phyloP scores from a whole-genome alignment of 2,797 vertebrate genomes.

The Ptychobarbus kaznakovi region DNA sequence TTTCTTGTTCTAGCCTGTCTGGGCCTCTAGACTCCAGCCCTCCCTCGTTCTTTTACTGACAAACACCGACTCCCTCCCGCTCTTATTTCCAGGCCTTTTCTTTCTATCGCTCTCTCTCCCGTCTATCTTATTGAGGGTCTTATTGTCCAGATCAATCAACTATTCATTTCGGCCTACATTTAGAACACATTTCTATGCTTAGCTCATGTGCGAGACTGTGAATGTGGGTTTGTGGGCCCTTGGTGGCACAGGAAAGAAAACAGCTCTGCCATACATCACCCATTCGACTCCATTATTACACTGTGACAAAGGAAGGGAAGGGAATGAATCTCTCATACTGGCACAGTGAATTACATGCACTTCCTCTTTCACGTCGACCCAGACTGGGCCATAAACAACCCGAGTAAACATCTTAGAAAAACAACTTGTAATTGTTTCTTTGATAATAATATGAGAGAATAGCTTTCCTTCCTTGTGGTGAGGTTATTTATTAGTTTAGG shows the following conservation, averaged over 20 bases:
- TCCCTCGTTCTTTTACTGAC: constrained; percentile 44
- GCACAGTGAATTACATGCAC: constrained; percentile 32
- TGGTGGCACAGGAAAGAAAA: constrained; percentile 23
- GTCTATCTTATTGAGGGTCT: constrained; percentile 1
- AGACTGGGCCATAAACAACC: constrained; percentile 56
- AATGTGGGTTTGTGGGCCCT: constrained; percentile 35
- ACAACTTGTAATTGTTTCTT: constrained; percentile 63
- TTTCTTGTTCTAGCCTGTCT: constrained; percentile 82
- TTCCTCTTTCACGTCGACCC: constrained; percentile 50
- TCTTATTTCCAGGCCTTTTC: constrained; percentile 68
- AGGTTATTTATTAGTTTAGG: constrained; percentile 76
- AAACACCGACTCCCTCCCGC: constrained; percentile 13
- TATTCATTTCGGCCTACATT: constrained; percentile 23
- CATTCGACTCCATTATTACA: constrained; percentile 35
- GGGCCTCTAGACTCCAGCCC: constrained; percentile 72
- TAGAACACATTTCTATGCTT: constrained; percentile 59
- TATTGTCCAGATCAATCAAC: constrained; percentile 44
- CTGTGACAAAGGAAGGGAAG: constrained; percentile 25
- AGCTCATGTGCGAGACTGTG: constrained; percentile 66
- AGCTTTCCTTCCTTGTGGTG: constrained; percentile 42
- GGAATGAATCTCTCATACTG: constrained; percentile 36
- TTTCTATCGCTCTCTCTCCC: constrained; percentile 27
- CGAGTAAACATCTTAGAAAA: constrained; percentile 58
- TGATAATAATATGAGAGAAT: constrained; percentile 69
- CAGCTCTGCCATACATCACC: constrained; percentile 46